phyloP scores from a whole-genome alignment of 2,797 vertebrate genomes.

The Mormyrus hasselquistii region DNA sequence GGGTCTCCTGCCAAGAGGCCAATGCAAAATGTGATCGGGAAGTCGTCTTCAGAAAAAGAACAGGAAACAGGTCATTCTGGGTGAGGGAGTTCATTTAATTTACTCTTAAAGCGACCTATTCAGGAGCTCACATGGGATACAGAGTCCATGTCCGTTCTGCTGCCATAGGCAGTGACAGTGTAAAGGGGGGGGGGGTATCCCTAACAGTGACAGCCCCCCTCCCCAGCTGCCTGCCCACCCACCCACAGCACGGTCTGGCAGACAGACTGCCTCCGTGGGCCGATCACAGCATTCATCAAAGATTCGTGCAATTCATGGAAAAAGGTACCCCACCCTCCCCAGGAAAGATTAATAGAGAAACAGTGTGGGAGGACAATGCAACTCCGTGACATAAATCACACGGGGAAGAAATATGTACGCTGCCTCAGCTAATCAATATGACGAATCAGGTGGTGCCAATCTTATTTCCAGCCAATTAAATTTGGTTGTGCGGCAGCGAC shows the following conservation, averaged over 20 bases:
- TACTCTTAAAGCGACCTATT: not conserved
- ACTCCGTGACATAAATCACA: constrained; percentile 21
- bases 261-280: not conserved
- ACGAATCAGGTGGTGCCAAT: constrained; percentile 17
- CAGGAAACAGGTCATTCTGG: not conserved
- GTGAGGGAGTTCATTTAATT: not conserved
- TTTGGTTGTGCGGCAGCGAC: not conserved
- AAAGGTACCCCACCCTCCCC: constrained; percentile 15
- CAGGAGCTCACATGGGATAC: not conserved
- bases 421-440: constrained; percentile 22
- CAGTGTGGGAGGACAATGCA: constrained; percentile 18
- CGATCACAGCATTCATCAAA: constrained; percentile 19
- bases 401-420: constrained; percentile 16
- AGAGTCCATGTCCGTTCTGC: not conserved
- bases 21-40: not conserved
- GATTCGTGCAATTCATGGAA: constrained; percentile 14
- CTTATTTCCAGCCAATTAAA: constrained; percentile 15
- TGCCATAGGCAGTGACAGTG: not conserved
- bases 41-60: not conserved
- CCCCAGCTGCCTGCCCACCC: not conserved
- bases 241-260: not conserved
- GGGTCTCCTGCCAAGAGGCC: not conserved
- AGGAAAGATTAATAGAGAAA: constrained; percentile 28
- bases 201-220: not conserved
- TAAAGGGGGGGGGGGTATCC: not conserved